phyloP scores from a whole-genome alignment of 2,113 vertebrate genomes.

The Colius striatus region DNA sequence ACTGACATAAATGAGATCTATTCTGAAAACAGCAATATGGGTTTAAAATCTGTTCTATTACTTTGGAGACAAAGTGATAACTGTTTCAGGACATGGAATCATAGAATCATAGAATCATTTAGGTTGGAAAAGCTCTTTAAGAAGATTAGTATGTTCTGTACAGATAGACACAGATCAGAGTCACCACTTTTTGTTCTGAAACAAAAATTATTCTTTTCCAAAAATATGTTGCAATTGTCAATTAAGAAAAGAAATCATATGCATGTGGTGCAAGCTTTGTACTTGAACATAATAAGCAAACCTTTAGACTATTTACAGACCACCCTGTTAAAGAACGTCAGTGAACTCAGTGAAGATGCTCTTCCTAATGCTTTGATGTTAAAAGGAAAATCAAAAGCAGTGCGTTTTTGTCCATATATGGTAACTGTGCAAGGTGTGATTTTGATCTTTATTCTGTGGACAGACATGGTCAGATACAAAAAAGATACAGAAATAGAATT shows the following conservation, averaged over 20 bases:
- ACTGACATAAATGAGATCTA: background rate
- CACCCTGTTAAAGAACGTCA: conserved; percentile 69
- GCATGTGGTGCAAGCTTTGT: conserved; percentile 52
- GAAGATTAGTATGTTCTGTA: background rate
- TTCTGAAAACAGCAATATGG: background rate
- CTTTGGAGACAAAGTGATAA: background rate
- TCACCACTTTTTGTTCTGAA: background rate
- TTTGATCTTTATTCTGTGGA: conserved; percentile 51
- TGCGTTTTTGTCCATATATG: conserved; percentile 68
- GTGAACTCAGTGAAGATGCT: conserved; percentile 69
- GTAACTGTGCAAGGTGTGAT: conserved; percentile 59
- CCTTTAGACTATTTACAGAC: conserved; percentile 75
- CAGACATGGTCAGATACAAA: background rate
- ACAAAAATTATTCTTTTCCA: conserved; percentile 4
- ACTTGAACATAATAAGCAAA: conserved; percentile 73
- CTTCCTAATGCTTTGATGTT: conserved; percentile 69
- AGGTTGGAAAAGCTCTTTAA: background rate
- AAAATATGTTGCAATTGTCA: background rate
- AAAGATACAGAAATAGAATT: background rate
- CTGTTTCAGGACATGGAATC: background rate
- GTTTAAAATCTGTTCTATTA: background rate
- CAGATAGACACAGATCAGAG: background rate
- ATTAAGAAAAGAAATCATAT: conserved; percentile 30
- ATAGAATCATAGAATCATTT: background rate
- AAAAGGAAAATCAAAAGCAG: conserved; percentile 43